A percentile compares a stretch with the other conserved stretches of the same genome.
These are phyloP conservation scores for Heliopora coerulea DNA, from an alignment of 92 coral and sea anemone species.

Conservation along the genomic window DNA sequence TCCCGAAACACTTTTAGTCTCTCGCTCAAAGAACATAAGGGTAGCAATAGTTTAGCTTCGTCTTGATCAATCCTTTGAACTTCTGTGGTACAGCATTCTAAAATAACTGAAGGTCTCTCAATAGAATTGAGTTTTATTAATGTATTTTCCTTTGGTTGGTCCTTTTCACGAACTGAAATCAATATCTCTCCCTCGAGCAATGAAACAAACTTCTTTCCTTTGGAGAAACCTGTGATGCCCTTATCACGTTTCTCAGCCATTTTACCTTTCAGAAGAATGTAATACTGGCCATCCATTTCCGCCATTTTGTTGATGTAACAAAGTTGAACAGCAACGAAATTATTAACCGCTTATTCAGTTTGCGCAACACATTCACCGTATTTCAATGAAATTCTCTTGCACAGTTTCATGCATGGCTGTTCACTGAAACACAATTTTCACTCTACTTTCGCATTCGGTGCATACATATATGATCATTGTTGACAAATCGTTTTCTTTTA, in stretches of 20 bases:
- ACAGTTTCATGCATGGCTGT: no score
- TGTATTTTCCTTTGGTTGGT: not conserved
- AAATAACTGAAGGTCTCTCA: not conserved
- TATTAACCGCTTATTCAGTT: not conserved
- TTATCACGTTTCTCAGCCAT: not conserved
- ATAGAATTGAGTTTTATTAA: not conserved
- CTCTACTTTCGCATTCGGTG: no score
- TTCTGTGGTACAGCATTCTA: slow-evolving; percentile 7
- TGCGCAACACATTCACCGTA: not conserved
- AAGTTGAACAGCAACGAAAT: not conserved
- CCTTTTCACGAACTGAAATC: not conserved
- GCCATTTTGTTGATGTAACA: slow-evolving; percentile 5
- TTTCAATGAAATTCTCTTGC: no score
- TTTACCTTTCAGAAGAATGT: slow-evolving; percentile 14
- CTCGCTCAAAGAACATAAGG: not conserved
- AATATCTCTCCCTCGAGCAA: slow-evolving; percentile 30
- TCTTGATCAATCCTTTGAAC: slow-evolving; percentile 5
- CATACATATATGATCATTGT: no score
- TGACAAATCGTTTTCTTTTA: no score
- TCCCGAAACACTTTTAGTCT: slow-evolving; percentile 2
- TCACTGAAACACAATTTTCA: no score
- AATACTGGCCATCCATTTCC: slow-evolving; percentile 7
- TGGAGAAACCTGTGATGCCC: not conserved
- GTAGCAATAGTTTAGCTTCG: slow-evolving; percentile 9
- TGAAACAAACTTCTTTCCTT: not conserved